Conservation (phyloP, 2,888 invertebrate species). For the Periphyllus acericola region DNA sequence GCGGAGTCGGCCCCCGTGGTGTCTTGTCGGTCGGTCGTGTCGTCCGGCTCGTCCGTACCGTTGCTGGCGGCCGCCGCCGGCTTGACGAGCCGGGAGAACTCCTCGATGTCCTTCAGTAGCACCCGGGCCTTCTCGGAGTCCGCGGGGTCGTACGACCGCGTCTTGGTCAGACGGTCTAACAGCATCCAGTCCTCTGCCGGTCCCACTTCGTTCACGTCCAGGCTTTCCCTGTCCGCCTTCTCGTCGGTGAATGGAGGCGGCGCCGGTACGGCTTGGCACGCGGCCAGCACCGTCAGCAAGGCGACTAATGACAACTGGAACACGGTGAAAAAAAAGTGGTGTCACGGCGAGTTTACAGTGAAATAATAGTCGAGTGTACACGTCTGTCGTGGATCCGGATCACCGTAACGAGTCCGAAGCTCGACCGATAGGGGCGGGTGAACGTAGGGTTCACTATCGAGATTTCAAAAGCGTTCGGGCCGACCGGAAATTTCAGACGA, state of each 20-base stretch:
- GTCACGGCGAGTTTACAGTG: too few species aligned
- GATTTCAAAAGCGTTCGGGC: too few species aligned
- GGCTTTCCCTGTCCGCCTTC: conserved; percentile 13
- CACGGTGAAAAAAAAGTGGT: not conserved
- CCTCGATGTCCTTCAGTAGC: conserved; percentile 49
- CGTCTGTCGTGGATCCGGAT: too few species aligned
- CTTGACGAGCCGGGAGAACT: conserved; percentile 12
- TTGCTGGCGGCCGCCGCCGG: not conserved
- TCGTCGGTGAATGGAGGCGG: not conserved
- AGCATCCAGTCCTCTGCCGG: conserved; percentile 40
- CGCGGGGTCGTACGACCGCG: not conserved
- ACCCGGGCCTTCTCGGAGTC: conserved; percentile 14
- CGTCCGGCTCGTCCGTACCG: not conserved
- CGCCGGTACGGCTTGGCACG: conserved; percentile 9
- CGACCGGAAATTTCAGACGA: too few species aligned
- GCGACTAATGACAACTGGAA: conserved; percentile 15
- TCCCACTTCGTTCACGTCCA: conserved; percentile 35
- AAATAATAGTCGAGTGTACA: too few species aligned
- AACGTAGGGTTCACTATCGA: too few species aligned
- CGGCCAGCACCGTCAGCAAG: not conserved
- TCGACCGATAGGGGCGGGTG: too few species aligned
- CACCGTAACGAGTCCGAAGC: too few species aligned
- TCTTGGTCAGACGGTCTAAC: conserved; percentile 15
- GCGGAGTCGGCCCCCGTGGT: conserved; percentile 10
- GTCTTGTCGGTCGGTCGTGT: not conserved